A percentile compares a stretch with the other conserved stretches of the same genome.
Evolutionary conservation across 2,888 invertebrate species (phyloP).

Genomic region (Frankliniella fusca): DNA sequence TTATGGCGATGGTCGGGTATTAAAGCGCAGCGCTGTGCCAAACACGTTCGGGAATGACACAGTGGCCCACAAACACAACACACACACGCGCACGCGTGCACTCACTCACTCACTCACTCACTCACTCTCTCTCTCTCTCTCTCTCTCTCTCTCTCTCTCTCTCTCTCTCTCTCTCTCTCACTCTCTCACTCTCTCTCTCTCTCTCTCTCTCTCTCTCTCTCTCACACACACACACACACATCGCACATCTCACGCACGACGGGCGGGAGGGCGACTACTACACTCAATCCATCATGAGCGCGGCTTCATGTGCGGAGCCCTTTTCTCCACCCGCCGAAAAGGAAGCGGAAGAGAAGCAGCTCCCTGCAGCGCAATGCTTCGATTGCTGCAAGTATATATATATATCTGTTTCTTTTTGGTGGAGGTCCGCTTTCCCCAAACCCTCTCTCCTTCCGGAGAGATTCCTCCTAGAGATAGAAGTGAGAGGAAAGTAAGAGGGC

Average conservation of each 20-base stretch:
- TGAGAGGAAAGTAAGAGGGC: no score
- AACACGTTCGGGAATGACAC: no score
- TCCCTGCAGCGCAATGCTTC: not conserved
- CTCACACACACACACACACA: not conserved
- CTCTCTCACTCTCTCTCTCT: not conserved
- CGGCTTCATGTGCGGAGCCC: not conserved
- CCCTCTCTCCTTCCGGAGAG: not conserved
- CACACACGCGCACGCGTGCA: not conserved
- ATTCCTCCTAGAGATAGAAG: no score
- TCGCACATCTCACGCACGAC: not conserved
- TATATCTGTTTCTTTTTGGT: no score
- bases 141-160: conserved; percentile 27
- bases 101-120: not conserved
- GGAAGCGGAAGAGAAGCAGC: not conserved
- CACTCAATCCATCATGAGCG: not conserved
- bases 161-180: not conserved
- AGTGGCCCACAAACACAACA: not conserved
- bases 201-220: not conserved
- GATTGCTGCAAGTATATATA: no score
- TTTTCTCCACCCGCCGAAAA: not conserved
- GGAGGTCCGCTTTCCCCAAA: not conserved
- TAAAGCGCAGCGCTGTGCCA: no score
- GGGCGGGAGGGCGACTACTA: no score
- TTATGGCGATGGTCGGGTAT: no score
- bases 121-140: not conserved